A percentile compares a stretch with the other conserved stretches of the same genome.
phyloP scores from a whole-genome alignment of 92 coral and sea anemone species.

The Porites evermanni region DNA sequence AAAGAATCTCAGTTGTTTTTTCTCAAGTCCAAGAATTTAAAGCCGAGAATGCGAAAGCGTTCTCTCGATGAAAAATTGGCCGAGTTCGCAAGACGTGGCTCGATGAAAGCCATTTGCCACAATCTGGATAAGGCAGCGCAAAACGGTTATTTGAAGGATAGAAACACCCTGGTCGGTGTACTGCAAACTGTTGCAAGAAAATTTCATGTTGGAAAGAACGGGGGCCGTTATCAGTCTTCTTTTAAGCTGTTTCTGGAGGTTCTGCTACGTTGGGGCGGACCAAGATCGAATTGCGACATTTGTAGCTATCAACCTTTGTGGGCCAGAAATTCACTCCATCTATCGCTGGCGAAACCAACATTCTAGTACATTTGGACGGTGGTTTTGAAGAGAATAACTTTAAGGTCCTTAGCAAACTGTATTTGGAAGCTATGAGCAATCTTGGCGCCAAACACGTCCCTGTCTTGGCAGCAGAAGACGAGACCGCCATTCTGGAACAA shows the following conservation, averaged over 20 bases:
- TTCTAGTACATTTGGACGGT: slow-evolving; percentile 2
- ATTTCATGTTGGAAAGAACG: slow-evolving; percentile 43
- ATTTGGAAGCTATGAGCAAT: slow-evolving; percentile 35
- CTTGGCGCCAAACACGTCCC: slow-evolving; percentile 24
- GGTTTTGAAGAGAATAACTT: slow-evolving; percentile 27
- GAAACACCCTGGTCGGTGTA: slow-evolving; percentile 33
- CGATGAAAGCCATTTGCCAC: slow-evolving; percentile 46
- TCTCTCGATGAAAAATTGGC: slow-evolving; percentile 31
- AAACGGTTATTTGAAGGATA: slow-evolving; percentile 30
- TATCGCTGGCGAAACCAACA: slow-evolving; percentile 39
- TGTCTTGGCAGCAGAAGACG: slow-evolving; percentile 58
- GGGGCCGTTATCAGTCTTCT: slow-evolving; percentile 31
- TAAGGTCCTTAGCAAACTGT: background rate
- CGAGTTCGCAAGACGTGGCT: slow-evolving; percentile 30
- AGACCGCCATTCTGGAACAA: slow-evolving; percentile 45
- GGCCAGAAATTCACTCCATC: slow-evolving; percentile 41
- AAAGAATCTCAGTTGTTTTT: slow-evolving; percentile 7
- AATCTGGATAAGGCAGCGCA: slow-evolving; percentile 48
- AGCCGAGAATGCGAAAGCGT: slow-evolving; percentile 21
- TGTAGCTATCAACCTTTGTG: slow-evolving; percentile 35
- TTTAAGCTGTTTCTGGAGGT: slow-evolving; percentile 46
- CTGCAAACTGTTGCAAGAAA: slow-evolving; percentile 41
- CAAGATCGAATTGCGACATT: slow-evolving; percentile 11
- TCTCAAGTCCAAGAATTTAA: slow-evolving; percentile 10
- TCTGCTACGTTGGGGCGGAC: slow-evolving; percentile 32